Evolutionary conservation across 2,797 vertebrate genomes (phyloP).

Genomic region (Lates japonicus): DNA sequence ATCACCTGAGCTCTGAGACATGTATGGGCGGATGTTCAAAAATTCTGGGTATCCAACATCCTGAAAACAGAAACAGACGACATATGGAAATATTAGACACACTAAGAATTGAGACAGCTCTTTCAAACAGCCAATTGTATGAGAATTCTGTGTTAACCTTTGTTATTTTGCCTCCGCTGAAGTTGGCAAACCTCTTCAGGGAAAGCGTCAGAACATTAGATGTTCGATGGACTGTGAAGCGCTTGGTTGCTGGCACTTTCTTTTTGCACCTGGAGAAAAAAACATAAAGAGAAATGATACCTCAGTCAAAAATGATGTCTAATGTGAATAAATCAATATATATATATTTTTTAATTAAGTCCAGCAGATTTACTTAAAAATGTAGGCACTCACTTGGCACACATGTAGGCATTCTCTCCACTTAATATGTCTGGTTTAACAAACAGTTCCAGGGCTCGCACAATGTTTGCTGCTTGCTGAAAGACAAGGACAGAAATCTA

Average conservation of each 20-base stretch:
- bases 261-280: conserved; percentile 91
- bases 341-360: rapidly evolving
- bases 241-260: conserved; percentile 95
- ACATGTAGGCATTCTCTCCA: conserved; percentile 98
- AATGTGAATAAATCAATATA: not conserved
- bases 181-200: conserved; percentile 95
- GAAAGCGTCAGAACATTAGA: conserved; percentile 95
- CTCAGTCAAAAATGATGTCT: not conserved
- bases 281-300: not conserved
- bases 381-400: conserved; percentile 89
- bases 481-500: conserved; percentile 35
- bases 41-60: conserved; percentile 96
- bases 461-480: conserved; percentile 93
- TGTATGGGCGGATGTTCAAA: conserved; percentile 95
- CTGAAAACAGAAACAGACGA: conserved; percentile 70
- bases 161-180: conserved; percentile 94
- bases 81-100: not conserved
- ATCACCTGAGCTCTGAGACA: conserved; percentile 93
- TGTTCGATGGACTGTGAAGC: conserved; percentile 94
- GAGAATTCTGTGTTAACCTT: conserved; percentile 85
- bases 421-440: conserved; percentile 94
- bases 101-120: not conserved
- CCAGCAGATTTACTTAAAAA: not conserved
- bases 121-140: not conserved
- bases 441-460: conserved; percentile 93